phyloP scores from a whole-genome alignment of 2,888 invertebrate species.

The Drosophila koepferae region DNA sequence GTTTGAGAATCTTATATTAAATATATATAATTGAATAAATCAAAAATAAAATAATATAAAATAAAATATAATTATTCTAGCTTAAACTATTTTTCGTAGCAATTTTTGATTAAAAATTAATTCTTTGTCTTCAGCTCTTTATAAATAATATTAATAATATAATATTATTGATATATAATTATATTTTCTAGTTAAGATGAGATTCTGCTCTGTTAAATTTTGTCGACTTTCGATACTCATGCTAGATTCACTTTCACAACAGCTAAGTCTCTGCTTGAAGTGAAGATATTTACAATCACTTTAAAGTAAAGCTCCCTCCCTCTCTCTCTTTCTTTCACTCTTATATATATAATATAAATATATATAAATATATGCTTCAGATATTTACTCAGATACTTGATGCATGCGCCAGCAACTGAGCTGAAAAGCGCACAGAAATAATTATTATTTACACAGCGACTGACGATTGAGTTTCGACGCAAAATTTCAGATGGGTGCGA shows the following conservation, averaged over 20 bases:
- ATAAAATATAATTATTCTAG: no score
- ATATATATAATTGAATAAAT: no score
- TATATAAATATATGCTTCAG: conserved; percentile 9
- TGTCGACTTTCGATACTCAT: background rate
- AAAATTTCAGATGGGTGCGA: conserved; percentile 11
- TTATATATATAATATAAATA: background rate
- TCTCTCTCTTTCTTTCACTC: background rate
- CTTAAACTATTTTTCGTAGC: no score
- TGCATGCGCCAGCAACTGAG: conserved; percentile 26
- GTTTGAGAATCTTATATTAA: no score
- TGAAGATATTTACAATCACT: background rate
- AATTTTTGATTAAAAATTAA: no score
- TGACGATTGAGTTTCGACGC: conserved; percentile 43
- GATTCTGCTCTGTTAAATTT: no score
- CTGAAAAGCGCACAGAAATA: conserved; percentile 63
- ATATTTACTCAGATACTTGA: conserved; percentile 31
- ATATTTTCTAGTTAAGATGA: no score
- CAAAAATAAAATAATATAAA: no score
- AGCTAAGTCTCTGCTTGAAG: background rate
- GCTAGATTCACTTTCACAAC: background rate
- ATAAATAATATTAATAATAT: no score
- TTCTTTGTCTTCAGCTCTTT: no score
- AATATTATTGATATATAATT: no score
- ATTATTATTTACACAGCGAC: conserved; percentile 76
- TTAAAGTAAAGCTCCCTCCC: conserved; percentile 5